Base-by-base conservation (phyloP, 2,113 vertebrate genomes). In the Petrocephalus zakoni region DNA sequence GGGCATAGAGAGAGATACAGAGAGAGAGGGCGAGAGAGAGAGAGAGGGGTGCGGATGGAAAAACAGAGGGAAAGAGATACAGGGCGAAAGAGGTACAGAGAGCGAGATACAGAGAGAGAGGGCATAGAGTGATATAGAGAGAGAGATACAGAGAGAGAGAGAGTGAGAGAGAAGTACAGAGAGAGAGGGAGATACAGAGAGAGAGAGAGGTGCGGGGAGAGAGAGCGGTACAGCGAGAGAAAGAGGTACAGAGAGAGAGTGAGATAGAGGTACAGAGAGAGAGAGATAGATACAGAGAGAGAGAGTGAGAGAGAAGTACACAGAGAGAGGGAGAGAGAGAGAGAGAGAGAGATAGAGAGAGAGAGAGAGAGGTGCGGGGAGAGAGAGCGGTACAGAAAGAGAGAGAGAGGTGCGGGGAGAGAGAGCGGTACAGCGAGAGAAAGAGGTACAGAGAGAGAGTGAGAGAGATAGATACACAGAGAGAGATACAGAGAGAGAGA, bases 401-500 rank as follows among this genome's bases (percentile, higher is more conserved):
- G 90, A 34, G 91, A 88, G 89, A 88, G 90, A 88, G 89, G 68
- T 89, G 85, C 89, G 89, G 92, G 85, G 87, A 34, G 55, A 21
- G 46, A 34, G 17, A 15, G 42, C 13, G 58, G 89, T 90, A 55
- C 34, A n/a, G 68, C 13, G 37, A 55, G 64, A 13, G 4, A 22
- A 91, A 88, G 91, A 92, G 88, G 42, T 42, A 3, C 42, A 37
- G 90, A 90, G 92, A 91, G 92, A 91, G 91, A 61, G 68, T 90
- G 86, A 53, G 89, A 90, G 94, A 91, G 90, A 91, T 85, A 82
- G 93, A 93, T n/a, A n/a, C n/a, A n/a, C n/a, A n/a, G 92, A 91
- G 90, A 91, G 91, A 91, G 92, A 53, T 78, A 90, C n/a, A 55
- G 47, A 52, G 46, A 52, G 81, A 78, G 29, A 34, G 72, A 87